phyloP scores from a whole-genome alignment of 2,888 invertebrate genomes.

The Sisyra nigra region DNA sequence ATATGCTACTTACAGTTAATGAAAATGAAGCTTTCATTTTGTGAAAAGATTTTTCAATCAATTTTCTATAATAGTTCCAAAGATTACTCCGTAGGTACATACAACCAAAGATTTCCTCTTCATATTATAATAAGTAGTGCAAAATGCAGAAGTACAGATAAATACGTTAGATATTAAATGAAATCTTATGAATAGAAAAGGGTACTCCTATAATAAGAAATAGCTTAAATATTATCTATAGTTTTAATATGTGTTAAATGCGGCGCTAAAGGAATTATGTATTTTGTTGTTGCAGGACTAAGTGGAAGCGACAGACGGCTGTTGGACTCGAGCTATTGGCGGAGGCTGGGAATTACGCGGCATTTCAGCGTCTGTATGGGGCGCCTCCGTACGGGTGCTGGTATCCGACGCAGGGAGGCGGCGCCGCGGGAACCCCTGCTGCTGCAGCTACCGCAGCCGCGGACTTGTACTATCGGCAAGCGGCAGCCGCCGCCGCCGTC shows the following conservation, averaged over 20 bases:
- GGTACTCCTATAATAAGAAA: no score
- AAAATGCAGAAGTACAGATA: no score
- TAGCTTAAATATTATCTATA: no score
- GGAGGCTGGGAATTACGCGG: slow-evolving; percentile 95
- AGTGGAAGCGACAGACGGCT: slow-evolving; percentile 98
- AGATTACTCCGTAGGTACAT: no score
- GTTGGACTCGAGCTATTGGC: slow-evolving; percentile 92
- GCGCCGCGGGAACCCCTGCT: slow-evolving; percentile 33
- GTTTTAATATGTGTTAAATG: background rate
- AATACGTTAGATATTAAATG: no score
- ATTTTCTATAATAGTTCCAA: no score
- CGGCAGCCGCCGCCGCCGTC: slow-evolving; percentile 53
- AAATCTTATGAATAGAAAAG: no score
- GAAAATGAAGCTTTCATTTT: no score
- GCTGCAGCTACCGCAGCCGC: slow-evolving; percentile 54
- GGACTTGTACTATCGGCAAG: slow-evolving; percentile 70
- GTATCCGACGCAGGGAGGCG: slow-evolving; percentile 37
- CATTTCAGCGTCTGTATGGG: slow-evolving; percentile 90
- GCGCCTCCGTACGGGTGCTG: slow-evolving; percentile 53
- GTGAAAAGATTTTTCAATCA: no score
- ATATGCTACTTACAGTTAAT: no score
- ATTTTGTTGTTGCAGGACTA: slow-evolving; percentile 56
- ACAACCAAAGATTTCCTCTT: no score
- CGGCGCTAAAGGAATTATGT: background rate
- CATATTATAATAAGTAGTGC: no score